Base-by-base conservation (phyloP, 1,140 invertebrate genomes). In the Bombus huntii region DNA sequence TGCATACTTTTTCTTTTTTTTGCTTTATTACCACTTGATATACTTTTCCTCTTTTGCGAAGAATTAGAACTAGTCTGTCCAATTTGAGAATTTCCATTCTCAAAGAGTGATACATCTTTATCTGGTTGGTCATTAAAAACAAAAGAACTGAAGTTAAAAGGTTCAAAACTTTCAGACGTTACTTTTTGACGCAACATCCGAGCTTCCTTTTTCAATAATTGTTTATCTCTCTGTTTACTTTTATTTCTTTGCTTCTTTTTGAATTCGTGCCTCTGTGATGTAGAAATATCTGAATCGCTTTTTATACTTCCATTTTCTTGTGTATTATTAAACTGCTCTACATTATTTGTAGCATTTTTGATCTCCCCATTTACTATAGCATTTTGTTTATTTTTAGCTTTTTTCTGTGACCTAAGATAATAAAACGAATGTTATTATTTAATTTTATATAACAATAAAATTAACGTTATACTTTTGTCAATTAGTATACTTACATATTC, bases 191-290 rank as follows among this genome's bases (percentile, higher is more conserved):
- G 92, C 78, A 95, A 91, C 73, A 93, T 90, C 74, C 93, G 93
- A n/a, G 95, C 90, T 86, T 95, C 93, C 87, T 95, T 96, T 85
- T 95, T 96, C 66, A 95, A 87, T 86, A 94, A 94, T 53, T 93
- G 92, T 18, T 93, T 94, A 37, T 95, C 93, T 78, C 93, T 95
- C 53, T 90, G 92, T 76, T 90, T 91, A 71, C 89, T 94, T n/a
- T 89, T 92, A 72, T 92, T 93, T 66, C 94, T 93, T 66, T 91
- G 91, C 44, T 92, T 91, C 66, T 91, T 92, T 62, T 92, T 90
- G 8, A 85, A 44, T 42, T 80, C 84, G 2, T 18, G 84, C 6
- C 57, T 34, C 31, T 37, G 84, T 66, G 31, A 34, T 71, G 10
- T 66, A 15, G 47, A 15, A 83, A 3, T 22, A 57, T 68, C 34